A percentile compares a stretch with the other conserved stretches of the same genome.
phyloP scores from a whole-genome alignment of 2,888 invertebrate species.

The Andrena marginata region DNA sequence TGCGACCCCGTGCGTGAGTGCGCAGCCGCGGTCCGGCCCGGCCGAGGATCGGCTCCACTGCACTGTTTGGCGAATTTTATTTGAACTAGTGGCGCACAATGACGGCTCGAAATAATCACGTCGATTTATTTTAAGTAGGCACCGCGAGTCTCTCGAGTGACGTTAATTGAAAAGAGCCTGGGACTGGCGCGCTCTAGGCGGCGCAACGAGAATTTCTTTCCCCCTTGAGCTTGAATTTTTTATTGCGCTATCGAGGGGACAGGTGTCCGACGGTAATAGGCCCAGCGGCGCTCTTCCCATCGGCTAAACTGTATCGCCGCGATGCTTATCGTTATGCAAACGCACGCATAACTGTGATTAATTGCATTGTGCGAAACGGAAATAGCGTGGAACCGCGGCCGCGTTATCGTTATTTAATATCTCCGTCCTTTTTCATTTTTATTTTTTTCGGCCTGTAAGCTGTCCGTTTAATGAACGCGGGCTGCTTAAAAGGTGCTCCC shows the following conservation, averaged over 20 bases:
- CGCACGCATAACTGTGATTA: constrained; percentile 50
- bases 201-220: constrained; percentile 35
- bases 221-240: constrained; percentile 41
- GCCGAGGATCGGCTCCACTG: constrained; percentile 4
- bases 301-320: constrained; percentile 28
- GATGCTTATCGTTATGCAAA: constrained; percentile 41
- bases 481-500: constrained; percentile 9
- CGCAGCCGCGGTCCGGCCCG: constrained; percentile 4
- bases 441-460: not conserved
- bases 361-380: constrained; percentile 50
- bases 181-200: constrained; percentile 20
- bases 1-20: constrained; percentile 52
- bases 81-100: not conserved
- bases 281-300: constrained; percentile 1
- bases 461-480: constrained; percentile 40
- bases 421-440: not conserved
- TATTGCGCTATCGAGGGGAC: constrained; percentile 30
- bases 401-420: constrained; percentile 34
- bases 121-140: not conserved
- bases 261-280: constrained; percentile 39
- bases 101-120: not conserved
- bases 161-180: not conserved
- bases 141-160: not conserved
- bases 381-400: constrained; percentile 22
- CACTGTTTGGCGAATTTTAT: not conserved